Percentiles rank a stretch among this genome's conserved stretches.
These are phyloP conservation scores for Arge pagana DNA, from an alignment of 2,888 invertebrate genomes.

Conservation along the genomic window DNA sequence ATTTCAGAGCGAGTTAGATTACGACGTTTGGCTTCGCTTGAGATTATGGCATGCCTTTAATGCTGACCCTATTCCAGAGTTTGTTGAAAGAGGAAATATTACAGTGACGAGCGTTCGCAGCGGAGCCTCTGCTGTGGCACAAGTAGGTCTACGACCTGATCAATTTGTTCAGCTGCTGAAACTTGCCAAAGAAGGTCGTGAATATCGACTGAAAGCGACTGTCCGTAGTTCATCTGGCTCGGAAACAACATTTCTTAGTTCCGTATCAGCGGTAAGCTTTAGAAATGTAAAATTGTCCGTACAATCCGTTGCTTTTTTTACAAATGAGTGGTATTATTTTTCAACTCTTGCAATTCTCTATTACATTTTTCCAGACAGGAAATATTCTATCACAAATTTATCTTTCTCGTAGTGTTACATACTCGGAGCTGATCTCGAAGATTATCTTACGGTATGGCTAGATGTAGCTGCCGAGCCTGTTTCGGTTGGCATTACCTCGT, in stretches of 20 bases:
- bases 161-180: constrained; percentile 66
- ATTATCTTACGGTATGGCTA: constrained; percentile 78
- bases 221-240: constrained; percentile 71
- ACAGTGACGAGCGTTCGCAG: constrained; percentile 72
- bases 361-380: not conserved
- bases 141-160: constrained; percentile 63
- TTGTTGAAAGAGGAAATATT: constrained; percentile 71
- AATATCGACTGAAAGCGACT: constrained; percentile 75
- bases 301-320: too few species aligned
- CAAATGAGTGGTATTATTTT: too few species aligned
- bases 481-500: constrained; percentile 67
- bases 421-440: constrained; percentile 76
- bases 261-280: constrained; percentile 80
- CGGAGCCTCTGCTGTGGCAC: constrained; percentile 68
- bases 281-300: constrained; percentile 30
- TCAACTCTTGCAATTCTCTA: too few species aligned
- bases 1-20: constrained; percentile 67
- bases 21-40: constrained; percentile 75
- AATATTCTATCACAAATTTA: constrained; percentile 19
- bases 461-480: constrained; percentile 80
- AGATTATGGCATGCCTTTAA: constrained; percentile 72
- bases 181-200: constrained; percentile 70
- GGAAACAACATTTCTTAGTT: constrained; percentile 73
- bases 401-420: constrained; percentile 68
- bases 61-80: constrained; percentile 60